phyloP scores from a whole-genome alignment of 2,113 vertebrate species.

The Thamnaconus septentrionalis region DNA sequence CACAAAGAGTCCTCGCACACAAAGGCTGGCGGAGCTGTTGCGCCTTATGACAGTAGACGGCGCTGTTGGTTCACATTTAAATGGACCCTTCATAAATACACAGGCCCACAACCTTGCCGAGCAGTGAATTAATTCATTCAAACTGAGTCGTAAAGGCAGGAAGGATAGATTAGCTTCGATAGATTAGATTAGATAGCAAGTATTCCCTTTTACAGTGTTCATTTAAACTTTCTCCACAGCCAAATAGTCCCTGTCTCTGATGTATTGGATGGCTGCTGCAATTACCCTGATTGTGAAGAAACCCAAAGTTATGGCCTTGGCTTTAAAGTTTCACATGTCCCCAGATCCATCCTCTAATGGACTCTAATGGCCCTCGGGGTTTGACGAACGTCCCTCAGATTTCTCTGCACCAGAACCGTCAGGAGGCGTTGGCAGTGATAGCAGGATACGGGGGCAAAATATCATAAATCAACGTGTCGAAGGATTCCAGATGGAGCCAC shows the following conservation, averaged over 20 bases:
- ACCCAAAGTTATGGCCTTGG: constrained; percentile 35
- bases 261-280: neutral
- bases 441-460: constrained; percentile 25
- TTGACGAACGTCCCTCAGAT: constrained; percentile 42
- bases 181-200: no score
- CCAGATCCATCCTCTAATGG: constrained; percentile 52
- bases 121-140: neutral
- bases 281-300: constrained; percentile 13
- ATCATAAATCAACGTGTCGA: constrained; percentile 41
- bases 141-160: no score
- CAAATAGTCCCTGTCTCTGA: no score
- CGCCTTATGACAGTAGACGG: constrained; percentile 24
- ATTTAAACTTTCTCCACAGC: no score
- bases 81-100: neutral
- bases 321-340: constrained; percentile 26
- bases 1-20: constrained; percentile 17
- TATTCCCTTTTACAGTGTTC: no score
- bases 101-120: neutral
- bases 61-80: constrained; percentile 20
- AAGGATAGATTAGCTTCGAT: no score
- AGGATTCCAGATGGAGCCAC: constrained; percentile 15
- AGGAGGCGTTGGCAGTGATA: constrained; percentile 34
- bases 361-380: constrained; percentile 37
- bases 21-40: accelerated
- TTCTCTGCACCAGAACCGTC: constrained; percentile 33